Conservation (phyloP, 2,113 vertebrate genomes). For the Scomber colias region DNA sequence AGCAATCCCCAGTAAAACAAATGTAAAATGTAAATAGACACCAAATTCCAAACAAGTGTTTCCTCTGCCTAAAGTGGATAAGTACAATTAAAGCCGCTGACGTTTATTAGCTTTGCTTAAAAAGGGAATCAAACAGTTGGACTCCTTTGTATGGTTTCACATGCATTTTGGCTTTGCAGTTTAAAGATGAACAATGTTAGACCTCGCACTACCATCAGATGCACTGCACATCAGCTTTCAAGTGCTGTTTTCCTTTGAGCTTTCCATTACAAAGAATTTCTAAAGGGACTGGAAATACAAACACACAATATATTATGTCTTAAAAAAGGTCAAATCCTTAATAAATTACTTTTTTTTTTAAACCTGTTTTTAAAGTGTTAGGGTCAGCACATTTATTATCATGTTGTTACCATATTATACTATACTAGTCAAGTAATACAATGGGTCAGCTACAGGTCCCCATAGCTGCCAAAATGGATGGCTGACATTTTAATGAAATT, state of each 20-base stretch:
- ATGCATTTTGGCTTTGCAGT: not conserved
- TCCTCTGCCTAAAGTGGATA: conserved; percentile 31
- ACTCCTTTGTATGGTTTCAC: not conserved
- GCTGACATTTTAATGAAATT: conserved; percentile 27
- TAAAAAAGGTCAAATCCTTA: not conserved
- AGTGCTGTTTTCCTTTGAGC: not conserved
- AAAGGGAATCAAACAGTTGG: conserved; percentile 2
- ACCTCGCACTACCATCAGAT: not conserved
- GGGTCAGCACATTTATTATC: not conserved
- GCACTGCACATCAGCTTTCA: not conserved
- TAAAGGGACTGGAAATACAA: conserved; percentile 11
- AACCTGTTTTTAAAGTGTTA: not conserved
- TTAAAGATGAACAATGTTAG: not conserved
- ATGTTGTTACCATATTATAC: not conserved
- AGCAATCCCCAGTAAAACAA: conserved; percentile 59
- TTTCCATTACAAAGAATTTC: not conserved
- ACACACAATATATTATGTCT: not conserved
- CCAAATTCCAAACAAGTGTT: conserved; percentile 55
- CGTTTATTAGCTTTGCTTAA: conserved; percentile 56
- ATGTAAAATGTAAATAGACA: conserved; percentile 68
- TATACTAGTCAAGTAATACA: not conserved
- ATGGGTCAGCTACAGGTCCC: not conserved
- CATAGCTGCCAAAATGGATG: not conserved
- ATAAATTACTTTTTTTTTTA: not conserved
- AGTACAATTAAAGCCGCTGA: conserved; percentile 43